Conservation (phyloP, 23 tunicate species). For the Ascidia mentula region DNA sequence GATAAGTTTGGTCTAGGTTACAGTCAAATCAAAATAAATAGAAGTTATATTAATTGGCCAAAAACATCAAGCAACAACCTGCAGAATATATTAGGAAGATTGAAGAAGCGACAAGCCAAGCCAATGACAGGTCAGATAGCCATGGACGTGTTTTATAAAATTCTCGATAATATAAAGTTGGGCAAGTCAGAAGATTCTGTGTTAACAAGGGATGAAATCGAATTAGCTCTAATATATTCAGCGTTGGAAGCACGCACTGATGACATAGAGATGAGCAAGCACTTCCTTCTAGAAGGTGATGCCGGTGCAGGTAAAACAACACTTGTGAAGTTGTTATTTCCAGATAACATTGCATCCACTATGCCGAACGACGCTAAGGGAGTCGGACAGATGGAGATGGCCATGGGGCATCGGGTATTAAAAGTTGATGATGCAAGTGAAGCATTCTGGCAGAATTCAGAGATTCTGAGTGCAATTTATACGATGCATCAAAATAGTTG, state of each 20-base stretch:
- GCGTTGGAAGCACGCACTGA: background rate
- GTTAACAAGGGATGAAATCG: background rate
- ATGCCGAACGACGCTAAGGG: conserved; percentile 10
- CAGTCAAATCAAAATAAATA: conserved; percentile 3
- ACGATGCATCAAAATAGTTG: background rate
- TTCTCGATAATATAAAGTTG: background rate
- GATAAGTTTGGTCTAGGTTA: conserved; percentile 10
- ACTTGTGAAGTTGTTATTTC: conserved; percentile 19
- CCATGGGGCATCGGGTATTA: conserved; percentile 3
- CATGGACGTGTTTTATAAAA: background rate
- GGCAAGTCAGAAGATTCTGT: background rate
- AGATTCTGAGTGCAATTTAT: background rate
- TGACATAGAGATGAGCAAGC: background rate
- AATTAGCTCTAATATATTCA: background rate
- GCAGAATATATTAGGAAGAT: background rate
- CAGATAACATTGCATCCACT: background rate
- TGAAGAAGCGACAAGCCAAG: conserved; percentile 4
- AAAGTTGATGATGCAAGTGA: conserved; percentile 17
- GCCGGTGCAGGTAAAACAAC: conserved; percentile 22
- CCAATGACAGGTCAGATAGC: conserved; percentile 15
- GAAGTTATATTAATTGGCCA: conserved; percentile 11
- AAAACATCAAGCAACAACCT: conserved; percentile 9
- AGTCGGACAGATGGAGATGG: conserved; percentile 19
- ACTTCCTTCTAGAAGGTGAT: conserved; percentile 4
- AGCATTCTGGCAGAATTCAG: background rate